These are phyloP conservation scores for Pseudochromis fuscus DNA, from an alignment of 2,797 vertebrate genomes.

Conservation along the genomic window DNA sequence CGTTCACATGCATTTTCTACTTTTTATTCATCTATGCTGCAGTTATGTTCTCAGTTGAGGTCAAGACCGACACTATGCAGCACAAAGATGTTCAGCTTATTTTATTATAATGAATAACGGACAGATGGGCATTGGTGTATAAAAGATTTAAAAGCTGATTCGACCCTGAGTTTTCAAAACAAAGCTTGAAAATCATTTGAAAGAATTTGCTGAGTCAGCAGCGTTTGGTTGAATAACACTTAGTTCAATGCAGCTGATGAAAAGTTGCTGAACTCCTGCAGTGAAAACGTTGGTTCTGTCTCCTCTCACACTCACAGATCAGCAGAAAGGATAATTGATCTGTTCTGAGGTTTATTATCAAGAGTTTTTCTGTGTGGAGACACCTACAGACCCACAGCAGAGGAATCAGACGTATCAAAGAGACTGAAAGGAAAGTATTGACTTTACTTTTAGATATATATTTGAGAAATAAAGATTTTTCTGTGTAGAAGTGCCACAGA, in stretches of 20 bases:
- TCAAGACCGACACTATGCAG: too few species aligned
- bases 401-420: neutral
- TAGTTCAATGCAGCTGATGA: conserved; percentile 8
- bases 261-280: conserved; percentile 20
- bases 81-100: too few species aligned
- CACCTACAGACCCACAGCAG: conserved; percentile 8
- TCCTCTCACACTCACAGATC: conserved; percentile 17
- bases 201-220: conserved; percentile 8
- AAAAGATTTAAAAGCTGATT: neutral
- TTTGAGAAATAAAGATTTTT: too few species aligned
- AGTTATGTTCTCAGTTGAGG: too few species aligned
- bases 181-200: neutral
- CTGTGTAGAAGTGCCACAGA: too few species aligned
- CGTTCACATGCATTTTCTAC: too few species aligned
- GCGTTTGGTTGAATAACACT: neutral
- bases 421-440: neutral
- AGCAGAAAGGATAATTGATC: conserved; percentile 50
- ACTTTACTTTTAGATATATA: neutral
- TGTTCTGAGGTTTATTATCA: conserved; percentile 68
- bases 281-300: neutral
- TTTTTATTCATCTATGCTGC: too few species aligned
- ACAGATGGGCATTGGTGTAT: too few species aligned
- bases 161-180: neutral
- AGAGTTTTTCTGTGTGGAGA: conserved; percentile 46
- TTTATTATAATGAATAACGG: too few species aligned